phyloP scores from a whole-genome alignment of 2,888 invertebrate species.

The Drosophila nigricruria region DNA sequence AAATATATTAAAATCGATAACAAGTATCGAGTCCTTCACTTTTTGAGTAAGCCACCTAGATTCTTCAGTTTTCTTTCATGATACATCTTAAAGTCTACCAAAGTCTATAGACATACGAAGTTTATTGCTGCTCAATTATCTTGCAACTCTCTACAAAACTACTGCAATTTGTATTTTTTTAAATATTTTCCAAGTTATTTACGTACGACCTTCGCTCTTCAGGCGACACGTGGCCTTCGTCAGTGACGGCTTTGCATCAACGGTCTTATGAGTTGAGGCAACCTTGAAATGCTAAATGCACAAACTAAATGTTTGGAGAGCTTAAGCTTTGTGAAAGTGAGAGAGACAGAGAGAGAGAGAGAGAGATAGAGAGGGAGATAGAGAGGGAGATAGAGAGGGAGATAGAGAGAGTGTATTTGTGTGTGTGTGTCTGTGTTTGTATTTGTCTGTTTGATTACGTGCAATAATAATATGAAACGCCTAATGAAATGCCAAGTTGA shows the following conservation, averaged over 20 bases:
- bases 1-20: too few species aligned
- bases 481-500: slow-evolving; percentile 7
- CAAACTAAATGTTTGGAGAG: slow-evolving; percentile 1
- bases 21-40: background rate
- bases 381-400: background rate
- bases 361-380: too few species aligned
- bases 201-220: background rate
- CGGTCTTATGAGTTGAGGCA: slow-evolving; percentile 3
- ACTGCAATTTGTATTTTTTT: too few species aligned
- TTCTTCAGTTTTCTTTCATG: background rate
- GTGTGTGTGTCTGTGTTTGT: background rate
- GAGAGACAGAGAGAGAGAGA: background rate
- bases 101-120: background rate
- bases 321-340: background rate
- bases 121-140: background rate
- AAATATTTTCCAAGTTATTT: background rate
- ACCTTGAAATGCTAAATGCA: background rate
- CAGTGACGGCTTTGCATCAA: slow-evolving; percentile 5
- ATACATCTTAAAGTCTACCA: background rate
- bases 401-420: background rate
- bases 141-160: background rate
- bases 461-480: slow-evolving; percentile 5
- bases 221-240: background rate
- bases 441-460: slow-evolving; percentile 7
- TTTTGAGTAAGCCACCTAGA: background rate